Evolutionary conservation across 2,888 invertebrate species (phyloP).

Genomic region (Lepidochrysops patricia): DNA sequence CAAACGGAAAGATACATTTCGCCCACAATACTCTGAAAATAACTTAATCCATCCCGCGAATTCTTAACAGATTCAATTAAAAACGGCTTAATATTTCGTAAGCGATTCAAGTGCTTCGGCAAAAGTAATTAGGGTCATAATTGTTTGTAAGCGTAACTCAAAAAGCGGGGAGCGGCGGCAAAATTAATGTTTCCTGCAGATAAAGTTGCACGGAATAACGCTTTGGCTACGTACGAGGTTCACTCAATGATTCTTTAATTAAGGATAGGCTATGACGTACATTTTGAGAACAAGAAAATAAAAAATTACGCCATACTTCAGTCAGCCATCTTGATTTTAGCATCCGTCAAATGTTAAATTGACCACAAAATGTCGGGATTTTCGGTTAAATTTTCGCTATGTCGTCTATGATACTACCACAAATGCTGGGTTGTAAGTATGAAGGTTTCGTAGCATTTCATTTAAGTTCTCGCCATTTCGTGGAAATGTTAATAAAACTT

Average conservation of each 20-base stretch:
- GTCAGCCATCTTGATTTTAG: too few relatives aligned
- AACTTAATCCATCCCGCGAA: background rate
- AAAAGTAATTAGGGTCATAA: constrained; percentile 16
- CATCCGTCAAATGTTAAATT: too few relatives aligned
- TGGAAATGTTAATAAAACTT: background rate
- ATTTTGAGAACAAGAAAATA: too few relatives aligned
- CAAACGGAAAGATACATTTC: background rate
- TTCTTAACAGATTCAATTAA: constrained; percentile 3
- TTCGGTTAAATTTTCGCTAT: too few relatives aligned
- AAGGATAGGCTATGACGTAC: too few relatives aligned
- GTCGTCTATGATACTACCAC: too few relatives aligned
- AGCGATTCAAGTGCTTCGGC: constrained; percentile 13
- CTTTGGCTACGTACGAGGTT: too few relatives aligned
- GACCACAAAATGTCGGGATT: too few relatives aligned
- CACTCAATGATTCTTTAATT: too few relatives aligned
- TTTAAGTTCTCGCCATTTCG: too few relatives aligned
- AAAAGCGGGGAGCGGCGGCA: constrained; percentile 18
- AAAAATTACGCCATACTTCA: too few relatives aligned
- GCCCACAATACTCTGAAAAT: background rate
- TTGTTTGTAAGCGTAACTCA: constrained; percentile 16
- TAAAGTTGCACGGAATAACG: constrained; percentile 1
- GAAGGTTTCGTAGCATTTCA: background rate
- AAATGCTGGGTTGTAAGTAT: too few relatives aligned
- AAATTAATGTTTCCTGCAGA: constrained; percentile 20
- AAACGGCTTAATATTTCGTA: constrained; percentile 4